These are phyloP conservation scores for Latrodectus elegans DNA, from an alignment of 2,888 invertebrate species.

Conservation along the genomic window DNA sequence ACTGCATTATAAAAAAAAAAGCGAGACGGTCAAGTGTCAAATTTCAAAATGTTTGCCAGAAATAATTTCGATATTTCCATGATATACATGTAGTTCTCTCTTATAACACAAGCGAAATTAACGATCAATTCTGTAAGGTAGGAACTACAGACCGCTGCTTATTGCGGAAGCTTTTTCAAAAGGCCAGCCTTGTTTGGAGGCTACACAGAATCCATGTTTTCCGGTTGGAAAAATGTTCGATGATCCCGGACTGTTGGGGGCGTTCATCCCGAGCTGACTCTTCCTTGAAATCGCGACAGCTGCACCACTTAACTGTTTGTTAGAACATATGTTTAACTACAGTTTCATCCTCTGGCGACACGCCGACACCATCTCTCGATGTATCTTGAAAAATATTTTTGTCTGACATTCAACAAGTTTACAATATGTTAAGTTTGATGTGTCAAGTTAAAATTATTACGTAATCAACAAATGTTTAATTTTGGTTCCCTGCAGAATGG, in stretches of 20 bases:
- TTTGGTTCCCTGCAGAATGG: too few species aligned
- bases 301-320: neutral
- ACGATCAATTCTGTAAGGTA: conserved; percentile 35
- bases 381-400: too few species aligned
- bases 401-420: too few species aligned
- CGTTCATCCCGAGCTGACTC: conserved; percentile 45
- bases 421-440: too few species aligned
- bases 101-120: conserved; percentile 38
- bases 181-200: conserved; percentile 40
- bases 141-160: conserved; percentile 60
- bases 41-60: conserved; percentile 23
- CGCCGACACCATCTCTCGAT: neutral
- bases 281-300: conserved; percentile 45
- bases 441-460: too few species aligned
- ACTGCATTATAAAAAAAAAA: neutral
- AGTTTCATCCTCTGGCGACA: neutral
- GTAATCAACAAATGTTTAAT: too few species aligned
- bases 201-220: conserved; percentile 34
- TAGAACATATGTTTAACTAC: neutral
- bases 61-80: conserved; percentile 3
- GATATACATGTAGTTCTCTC: neutral
- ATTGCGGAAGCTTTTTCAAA: conserved; percentile 55
- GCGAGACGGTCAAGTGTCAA: conserved; percentile 35
- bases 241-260: conserved; percentile 47
- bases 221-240: conserved; percentile 39